Conservation (phyloP, 2,797 vertebrate genomes). For the Hypotaenidia okinawae region DNA sequence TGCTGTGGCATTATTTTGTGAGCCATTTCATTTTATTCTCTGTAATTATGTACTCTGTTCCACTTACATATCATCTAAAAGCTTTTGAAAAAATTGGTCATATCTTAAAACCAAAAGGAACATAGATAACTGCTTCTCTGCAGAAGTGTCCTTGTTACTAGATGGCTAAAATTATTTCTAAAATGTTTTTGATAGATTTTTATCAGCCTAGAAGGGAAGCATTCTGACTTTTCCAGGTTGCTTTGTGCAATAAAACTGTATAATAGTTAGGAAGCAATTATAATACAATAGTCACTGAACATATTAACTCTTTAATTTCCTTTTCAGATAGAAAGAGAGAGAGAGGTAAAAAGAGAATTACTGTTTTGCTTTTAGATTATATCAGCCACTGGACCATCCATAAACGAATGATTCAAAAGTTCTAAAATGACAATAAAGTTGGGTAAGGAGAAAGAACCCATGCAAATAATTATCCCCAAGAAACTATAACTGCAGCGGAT, state of each 20-base stretch:
- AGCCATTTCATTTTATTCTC: background rate
- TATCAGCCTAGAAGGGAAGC: background rate
- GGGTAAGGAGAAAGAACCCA: background rate
- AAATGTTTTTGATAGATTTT: background rate
- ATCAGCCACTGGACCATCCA: background rate
- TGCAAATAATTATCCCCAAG: background rate
- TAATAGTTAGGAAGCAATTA: background rate
- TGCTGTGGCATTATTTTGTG: background rate
- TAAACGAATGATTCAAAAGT: background rate
- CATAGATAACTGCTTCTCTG: background rate
- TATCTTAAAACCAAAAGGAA: background rate
- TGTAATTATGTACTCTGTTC: background rate
- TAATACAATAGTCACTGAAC: background rate
- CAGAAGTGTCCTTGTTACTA: background rate
- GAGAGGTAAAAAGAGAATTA: background rate
- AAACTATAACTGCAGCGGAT: background rate
- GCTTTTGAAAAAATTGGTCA: accelerated
- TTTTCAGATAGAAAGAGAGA: background rate
- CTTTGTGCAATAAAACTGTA: background rate
- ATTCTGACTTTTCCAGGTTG: background rate
- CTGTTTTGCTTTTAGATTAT: background rate
- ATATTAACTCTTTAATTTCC: background rate
- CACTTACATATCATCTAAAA: background rate
- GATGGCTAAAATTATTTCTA: background rate
- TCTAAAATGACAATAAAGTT: background rate